phyloP scores from a whole-genome alignment of 2,797 vertebrate species.

The Syndactyla subalaris region DNA sequence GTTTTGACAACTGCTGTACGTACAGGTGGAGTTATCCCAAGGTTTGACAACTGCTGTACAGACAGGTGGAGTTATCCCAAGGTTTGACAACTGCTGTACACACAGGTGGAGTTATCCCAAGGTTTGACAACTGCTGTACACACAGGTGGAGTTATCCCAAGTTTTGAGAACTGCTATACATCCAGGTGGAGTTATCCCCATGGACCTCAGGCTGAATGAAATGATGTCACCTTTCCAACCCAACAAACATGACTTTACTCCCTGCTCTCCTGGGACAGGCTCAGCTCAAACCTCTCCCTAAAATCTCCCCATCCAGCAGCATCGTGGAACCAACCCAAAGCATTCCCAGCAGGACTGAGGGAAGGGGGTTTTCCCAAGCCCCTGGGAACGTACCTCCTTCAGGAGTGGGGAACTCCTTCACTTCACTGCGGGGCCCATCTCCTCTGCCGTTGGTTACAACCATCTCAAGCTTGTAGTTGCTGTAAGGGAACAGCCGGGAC shows the following conservation, averaged over 20 bases:
- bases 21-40: too few species aligned
- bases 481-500: slow-evolving; percentile 89
- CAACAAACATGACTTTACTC: background rate
- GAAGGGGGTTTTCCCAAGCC: background rate
- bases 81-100: too few species aligned
- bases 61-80: too few species aligned
- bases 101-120: too few species aligned
- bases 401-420: slow-evolving; percentile 88
- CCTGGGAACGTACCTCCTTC: slow-evolving; percentile 88
- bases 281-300: rapidly evolving
- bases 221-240: background rate
- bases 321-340: background rate
- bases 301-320: too few species aligned
- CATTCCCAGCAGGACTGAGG: background rate
- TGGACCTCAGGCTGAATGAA: background rate
- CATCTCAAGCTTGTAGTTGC: slow-evolving; percentile 94
- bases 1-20: too few species aligned
- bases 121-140: too few species aligned
- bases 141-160: background rate
- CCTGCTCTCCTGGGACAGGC: background rate
- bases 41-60: too few species aligned
- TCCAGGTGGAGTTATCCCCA: background rate
- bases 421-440: slow-evolving; percentile 89
- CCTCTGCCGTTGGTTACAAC: slow-evolving; percentile 90
- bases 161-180: too few species aligned